Conservation (phyloP, 1,140 invertebrate genomes). For the Mactra quadrangularis region DNA sequence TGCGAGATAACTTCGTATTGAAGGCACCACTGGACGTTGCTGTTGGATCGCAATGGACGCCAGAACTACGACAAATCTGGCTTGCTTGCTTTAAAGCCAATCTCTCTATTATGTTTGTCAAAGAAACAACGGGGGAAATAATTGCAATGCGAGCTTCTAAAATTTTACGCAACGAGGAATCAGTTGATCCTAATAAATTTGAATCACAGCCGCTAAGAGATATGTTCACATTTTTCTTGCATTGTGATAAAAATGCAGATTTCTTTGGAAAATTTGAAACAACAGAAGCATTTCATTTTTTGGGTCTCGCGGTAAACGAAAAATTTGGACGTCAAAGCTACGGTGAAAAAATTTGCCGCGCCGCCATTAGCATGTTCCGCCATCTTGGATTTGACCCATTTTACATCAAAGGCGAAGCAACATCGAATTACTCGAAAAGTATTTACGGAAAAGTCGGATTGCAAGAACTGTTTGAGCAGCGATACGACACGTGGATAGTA, state of each 20-base stretch:
- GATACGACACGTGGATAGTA: neutral
- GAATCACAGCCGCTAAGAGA: neutral
- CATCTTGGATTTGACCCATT: too few species aligned
- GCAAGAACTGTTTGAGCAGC: conserved; percentile 19
- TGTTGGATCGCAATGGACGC: neutral
- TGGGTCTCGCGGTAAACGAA: neutral
- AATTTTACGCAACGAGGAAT: neutral
- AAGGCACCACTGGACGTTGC: neutral
- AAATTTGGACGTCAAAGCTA: conserved; percentile 6
- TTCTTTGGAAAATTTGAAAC: neutral
- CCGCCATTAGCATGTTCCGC: conserved; percentile 12
- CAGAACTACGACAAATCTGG: neutral
- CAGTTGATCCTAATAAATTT: neutral
- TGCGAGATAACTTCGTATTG: neutral
- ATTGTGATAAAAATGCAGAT: conserved; percentile 9
- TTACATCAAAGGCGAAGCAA: conserved; percentile 4
- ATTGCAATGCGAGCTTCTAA: neutral
- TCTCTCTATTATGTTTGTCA: conserved; percentile 8
- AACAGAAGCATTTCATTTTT: conserved; percentile 26
- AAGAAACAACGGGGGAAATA: neutral
- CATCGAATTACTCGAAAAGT: conserved; percentile 21
- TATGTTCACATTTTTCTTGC: neutral
- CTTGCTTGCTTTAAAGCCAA: neutral
- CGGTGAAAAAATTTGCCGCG: neutral
- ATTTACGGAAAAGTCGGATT: conserved; percentile 7